These are phyloP conservation scores for Pygocentrus nattereri DNA, from an alignment of 2,797 vertebrate genomes.

Conservation along the genomic window DNA sequence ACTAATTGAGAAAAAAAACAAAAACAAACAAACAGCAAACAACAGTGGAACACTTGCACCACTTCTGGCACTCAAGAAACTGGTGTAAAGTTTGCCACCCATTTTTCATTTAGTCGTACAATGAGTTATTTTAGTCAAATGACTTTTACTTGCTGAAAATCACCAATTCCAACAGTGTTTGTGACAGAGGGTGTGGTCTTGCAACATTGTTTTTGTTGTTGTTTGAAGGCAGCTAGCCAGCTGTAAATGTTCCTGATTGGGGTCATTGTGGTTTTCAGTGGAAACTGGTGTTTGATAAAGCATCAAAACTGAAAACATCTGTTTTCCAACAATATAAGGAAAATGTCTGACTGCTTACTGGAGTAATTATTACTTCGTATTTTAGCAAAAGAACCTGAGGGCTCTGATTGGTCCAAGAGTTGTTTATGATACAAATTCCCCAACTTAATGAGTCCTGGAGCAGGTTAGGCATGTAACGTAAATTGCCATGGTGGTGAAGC, in stretches of 20 bases:
- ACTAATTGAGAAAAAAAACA: not conserved
- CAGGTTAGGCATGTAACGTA: not conserved
- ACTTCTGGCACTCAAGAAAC: not conserved
- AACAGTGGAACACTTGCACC: conserved; percentile 37
- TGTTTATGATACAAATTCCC: not conserved
- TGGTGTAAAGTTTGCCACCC: not conserved
- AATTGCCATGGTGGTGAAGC: not conserved
- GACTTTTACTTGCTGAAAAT: not conserved
- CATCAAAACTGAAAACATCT: conserved; percentile 11
- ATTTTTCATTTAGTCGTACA: not conserved
- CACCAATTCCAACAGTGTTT: not conserved
- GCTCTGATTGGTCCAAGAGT: not conserved
- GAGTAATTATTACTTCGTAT: too few relatives aligned
- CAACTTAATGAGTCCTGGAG: not conserved
- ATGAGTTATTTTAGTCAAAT: not conserved
- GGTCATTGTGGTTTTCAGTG: not conserved
- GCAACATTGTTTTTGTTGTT: not conserved
- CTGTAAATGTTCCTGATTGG: not conserved
- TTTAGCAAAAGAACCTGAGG: too few relatives aligned
- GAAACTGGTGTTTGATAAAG: not conserved
- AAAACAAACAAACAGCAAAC: not conserved
- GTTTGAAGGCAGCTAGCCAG: not conserved
- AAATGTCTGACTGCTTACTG: not conserved
- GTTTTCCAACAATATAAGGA: conserved; percentile 1
- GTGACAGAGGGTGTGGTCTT: not conserved